A percentile compares a stretch with the other conserved stretches of the same genome.
phyloP scores from a whole-genome alignment of 1,140 invertebrate species.

The Metopolophium dirhodum region DNA sequence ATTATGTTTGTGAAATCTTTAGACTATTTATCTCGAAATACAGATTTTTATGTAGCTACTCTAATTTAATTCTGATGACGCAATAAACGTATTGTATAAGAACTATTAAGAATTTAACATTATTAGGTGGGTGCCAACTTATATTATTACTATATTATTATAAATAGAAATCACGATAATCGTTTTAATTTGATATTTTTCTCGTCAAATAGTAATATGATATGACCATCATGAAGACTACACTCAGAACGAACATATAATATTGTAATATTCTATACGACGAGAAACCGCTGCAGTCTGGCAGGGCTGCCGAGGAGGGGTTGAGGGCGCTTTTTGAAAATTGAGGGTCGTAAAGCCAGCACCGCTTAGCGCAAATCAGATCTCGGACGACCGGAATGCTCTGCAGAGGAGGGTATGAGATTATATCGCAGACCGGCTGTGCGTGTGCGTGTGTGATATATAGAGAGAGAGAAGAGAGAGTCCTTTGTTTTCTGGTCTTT shows the following conservation, averaged over 20 bases:
- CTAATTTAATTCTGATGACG: not conserved
- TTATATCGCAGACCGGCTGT: not conserved
- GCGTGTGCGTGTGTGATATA: not conserved
- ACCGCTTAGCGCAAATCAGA: not conserved
- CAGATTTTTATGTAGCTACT: not conserved
- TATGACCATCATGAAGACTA: no score
- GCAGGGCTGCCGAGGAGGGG: no score
- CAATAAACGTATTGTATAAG: no score
- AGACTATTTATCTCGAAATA: not conserved
- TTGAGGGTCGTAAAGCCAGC: not conserved
- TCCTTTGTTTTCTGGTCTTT: slow-evolving; percentile 53
- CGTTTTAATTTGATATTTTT: no score
- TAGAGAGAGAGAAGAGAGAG: no score
- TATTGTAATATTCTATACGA: not conserved
- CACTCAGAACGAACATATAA: no score
- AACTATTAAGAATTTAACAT: no score
- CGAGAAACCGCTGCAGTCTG: not conserved
- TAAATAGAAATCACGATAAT: no score
- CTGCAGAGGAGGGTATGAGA: not conserved
- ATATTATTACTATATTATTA: no score
- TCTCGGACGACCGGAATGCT: not conserved
- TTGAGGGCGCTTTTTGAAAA: not conserved
- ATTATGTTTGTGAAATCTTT: not conserved
- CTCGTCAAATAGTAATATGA: no score
- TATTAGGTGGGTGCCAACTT: no score